A percentile compares a stretch with the other conserved stretches of the same genome.
These are phyloP conservation scores for Synergus umbraculus DNA, from an alignment of 2,888 invertebrate genomes.

Conservation along the genomic window DNA sequence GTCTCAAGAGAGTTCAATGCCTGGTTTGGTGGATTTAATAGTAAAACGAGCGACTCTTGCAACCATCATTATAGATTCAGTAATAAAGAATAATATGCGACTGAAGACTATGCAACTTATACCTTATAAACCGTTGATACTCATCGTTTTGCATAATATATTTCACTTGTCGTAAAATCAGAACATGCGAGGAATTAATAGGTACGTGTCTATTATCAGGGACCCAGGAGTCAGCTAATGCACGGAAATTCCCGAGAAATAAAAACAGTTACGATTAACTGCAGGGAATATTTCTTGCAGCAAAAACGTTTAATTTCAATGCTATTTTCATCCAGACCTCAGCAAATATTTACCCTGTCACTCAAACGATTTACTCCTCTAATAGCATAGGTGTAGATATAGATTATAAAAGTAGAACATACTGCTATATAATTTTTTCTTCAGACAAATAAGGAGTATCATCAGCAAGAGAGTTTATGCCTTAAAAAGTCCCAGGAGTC, in stretches of 20 bases:
- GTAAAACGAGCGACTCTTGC: conserved; percentile 53
- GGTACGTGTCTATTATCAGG: conserved; percentile 38
- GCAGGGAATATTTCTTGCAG: conserved; percentile 35
- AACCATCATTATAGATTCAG: conserved; percentile 54
- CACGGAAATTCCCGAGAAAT: conserved; percentile 31
- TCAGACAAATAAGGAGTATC: neutral
- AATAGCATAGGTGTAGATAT: neutral
- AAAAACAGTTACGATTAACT: conserved; percentile 35
- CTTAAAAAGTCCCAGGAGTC: neutral
- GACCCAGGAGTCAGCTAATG: conserved; percentile 28
- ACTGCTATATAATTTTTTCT: neutral
- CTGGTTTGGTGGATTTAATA: neutral
- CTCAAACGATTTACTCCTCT: conserved; percentile 17
- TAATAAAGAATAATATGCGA: conserved; percentile 65
- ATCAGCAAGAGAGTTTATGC: neutral
- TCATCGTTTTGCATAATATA: conserved; percentile 54
- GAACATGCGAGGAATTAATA: conserved; percentile 32
- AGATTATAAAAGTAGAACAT: too few relatives aligned
- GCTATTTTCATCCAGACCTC: neutral
- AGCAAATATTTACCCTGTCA: conserved; percentile 33
- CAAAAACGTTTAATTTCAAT: conserved; percentile 27
- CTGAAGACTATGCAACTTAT: conserved; percentile 52
- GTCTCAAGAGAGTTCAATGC: neutral
- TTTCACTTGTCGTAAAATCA: conserved; percentile 42
- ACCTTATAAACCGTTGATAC: conserved; percentile 59